A percentile compares a stretch with the other conserved stretches of the same genome.
Evolutionary conservation across 2,888 invertebrate genomes (phyloP).

Genomic region (Eupsilia transversa): DNA sequence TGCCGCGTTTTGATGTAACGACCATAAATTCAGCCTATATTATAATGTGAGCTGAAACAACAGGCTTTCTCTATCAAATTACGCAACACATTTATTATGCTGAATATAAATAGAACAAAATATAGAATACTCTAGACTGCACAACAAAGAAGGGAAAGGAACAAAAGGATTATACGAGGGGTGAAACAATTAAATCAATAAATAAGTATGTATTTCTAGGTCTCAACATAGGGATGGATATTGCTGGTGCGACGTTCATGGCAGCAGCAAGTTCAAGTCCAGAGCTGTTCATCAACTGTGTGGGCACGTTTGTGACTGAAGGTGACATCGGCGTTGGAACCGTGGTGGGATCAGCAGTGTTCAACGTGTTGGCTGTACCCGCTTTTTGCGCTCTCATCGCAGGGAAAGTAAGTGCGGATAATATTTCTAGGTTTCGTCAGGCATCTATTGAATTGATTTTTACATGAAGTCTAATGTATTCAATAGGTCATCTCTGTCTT

Average conservation of each 20-base stretch:
- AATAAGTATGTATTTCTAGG: constrained; percentile 79
- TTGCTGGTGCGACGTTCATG: constrained; percentile 97
- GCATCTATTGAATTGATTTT: background rate
- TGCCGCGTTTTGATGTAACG: background rate
- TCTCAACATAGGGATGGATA: constrained; percentile 93
- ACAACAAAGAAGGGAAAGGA: background rate
- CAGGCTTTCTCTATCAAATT: background rate
- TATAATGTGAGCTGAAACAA: background rate
- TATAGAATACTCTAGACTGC: background rate
- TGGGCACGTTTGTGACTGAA: constrained; percentile 95
- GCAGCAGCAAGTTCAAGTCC: constrained; percentile 97
- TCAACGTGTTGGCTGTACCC: constrained; percentile 94
- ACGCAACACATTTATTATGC: background rate
- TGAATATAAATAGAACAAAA: background rate
- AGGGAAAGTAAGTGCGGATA: constrained; percentile 83
- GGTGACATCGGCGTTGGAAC: constrained; percentile 95
- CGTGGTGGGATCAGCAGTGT: constrained; percentile 94
- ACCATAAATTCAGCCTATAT: background rate
- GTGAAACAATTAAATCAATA: background rate
- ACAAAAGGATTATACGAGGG: background rate
- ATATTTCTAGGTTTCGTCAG: background rate
- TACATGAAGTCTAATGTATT: background rate
- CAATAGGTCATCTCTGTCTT: background rate
- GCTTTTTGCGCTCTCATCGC: constrained; percentile 93
- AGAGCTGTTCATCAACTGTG: constrained; percentile 95